phyloP scores from a whole-genome alignment of 2,797 vertebrate species.

The Acrocephalus scirpaceus region DNA sequence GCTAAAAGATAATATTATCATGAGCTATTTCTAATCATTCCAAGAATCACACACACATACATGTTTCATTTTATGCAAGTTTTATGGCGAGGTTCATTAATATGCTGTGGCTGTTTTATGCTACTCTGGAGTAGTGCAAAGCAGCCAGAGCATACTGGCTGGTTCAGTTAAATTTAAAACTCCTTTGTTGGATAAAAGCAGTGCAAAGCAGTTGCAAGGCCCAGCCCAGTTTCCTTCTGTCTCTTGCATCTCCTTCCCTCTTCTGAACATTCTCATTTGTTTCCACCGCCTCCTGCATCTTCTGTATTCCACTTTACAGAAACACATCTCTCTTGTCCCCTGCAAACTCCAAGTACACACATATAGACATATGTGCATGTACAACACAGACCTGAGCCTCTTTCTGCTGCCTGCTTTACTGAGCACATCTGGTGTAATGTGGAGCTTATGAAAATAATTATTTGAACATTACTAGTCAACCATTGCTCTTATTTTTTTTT shows the following conservation, averaged over 20 bases:
- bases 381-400: neutral
- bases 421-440: conserved; percentile 14
- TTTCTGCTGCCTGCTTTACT: neutral
- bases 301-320: neutral
- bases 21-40: neutral
- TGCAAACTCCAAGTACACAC: neutral
- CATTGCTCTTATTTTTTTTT: neutral
- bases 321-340: neutral
- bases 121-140: conserved; percentile 25
- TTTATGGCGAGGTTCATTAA: conserved; percentile 28
- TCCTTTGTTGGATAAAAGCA: conserved; percentile 37
- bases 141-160: conserved; percentile 6
- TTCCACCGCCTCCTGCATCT: neutral
- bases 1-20: neutral
- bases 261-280: neutral
- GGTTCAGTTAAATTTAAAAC: conserved; percentile 32
- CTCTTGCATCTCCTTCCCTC: neutral
- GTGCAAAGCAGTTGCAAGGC: neutral
- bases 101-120: conserved; percentile 25
- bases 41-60: neutral
- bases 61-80: neutral
- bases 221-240: neutral
- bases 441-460: conserved; percentile 52
- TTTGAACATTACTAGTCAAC: conserved; percentile 20
- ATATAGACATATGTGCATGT: neutral